Base-by-base conservation (phyloP, 2,888 invertebrate species). In the Chymomyza procnemis region DNA sequence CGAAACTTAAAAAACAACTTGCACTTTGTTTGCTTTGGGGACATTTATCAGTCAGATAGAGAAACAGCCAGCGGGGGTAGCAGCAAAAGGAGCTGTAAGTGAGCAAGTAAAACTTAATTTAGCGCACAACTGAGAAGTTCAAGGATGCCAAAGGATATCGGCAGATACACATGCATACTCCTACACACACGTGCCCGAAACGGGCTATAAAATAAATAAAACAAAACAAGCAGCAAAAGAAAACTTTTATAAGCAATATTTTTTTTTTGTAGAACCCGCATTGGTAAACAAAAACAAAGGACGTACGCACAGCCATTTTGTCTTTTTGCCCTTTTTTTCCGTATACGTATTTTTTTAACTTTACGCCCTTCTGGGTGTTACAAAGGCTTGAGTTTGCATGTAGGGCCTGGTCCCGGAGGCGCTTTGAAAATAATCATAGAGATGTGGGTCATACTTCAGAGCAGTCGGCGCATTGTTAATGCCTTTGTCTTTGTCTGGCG, bases 381-480 rank as follows among this genome's bases (percentile, higher is more conserved):
- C 4, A 56, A 5, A 4, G 26, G 30, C 56, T 30, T 2, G 30
- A 41, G 34, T 41, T 41, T 9, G 34, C 1, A 12, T 41, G 12
- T 41, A 26, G 22, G 56, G 56, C 30, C 55, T 67, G 64, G 79
- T 76, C 87, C 85, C 87, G 73, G 74, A 87, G 85, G 85, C 88
- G 74, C 76, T 76, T 85, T 75, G 88, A 80, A 86, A 88, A 84
- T 88, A 88, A 87, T 86, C 87, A 85, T 88, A 82, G 87, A 85
- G 87, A 85, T 86, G 87, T 85, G 88, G 85, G 85, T 86, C 82
- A 87, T 75, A 75, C 77, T 82, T 79, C 52, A 71, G 62, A 57
- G 66, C 22, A 50, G 59, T 30, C 55, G 26, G n/a, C 16, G 56
- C 46, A 64, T 50, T 58, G 22, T 50, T 65, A 65, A 61, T 75